These are phyloP conservation scores for Glossophaga mutica DNA, from an alignment of 2,797 vertebrate species.

Conservation along the genomic window DNA sequence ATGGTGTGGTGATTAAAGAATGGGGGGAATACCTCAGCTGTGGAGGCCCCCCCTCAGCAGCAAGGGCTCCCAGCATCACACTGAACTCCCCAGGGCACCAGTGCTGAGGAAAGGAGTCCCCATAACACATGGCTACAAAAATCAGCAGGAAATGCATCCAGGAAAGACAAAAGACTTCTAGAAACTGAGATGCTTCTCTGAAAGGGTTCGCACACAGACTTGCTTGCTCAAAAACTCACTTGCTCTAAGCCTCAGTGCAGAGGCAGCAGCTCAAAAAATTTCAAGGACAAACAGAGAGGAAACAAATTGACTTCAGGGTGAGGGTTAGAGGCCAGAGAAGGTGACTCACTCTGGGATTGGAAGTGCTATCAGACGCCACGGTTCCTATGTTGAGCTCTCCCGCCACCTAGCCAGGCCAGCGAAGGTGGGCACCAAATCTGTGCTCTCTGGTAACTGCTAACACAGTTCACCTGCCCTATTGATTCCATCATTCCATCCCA, in stretches of 20 bases:
- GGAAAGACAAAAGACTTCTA: background rate
- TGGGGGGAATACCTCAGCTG: background rate
- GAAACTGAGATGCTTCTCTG: background rate
- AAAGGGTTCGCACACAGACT: background rate
- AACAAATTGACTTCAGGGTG: background rate
- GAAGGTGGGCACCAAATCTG: background rate
- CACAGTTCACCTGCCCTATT: background rate
- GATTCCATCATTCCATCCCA: background rate
- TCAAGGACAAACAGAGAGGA: background rate
- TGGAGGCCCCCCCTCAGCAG: background rate
- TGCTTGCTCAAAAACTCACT: background rate
- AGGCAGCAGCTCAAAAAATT: background rate
- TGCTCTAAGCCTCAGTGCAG: background rate
- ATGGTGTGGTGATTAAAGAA: background rate
- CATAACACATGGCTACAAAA: background rate
- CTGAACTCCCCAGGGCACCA: background rate
- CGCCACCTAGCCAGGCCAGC: background rate
- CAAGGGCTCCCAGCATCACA: background rate
- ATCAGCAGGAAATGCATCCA: background rate
- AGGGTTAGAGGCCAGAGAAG: too few relatives aligned
- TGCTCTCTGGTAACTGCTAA: background rate
- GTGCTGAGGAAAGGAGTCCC: background rate
- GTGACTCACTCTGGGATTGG: background rate
- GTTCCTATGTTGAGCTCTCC: background rate
- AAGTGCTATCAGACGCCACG: background rate